Percentiles rank a stretch among this genome's conserved stretches.
These are phyloP conservation scores for Silurus asotus DNA, from an alignment of 2,113 vertebrate genomes.

Conservation along the genomic window DNA sequence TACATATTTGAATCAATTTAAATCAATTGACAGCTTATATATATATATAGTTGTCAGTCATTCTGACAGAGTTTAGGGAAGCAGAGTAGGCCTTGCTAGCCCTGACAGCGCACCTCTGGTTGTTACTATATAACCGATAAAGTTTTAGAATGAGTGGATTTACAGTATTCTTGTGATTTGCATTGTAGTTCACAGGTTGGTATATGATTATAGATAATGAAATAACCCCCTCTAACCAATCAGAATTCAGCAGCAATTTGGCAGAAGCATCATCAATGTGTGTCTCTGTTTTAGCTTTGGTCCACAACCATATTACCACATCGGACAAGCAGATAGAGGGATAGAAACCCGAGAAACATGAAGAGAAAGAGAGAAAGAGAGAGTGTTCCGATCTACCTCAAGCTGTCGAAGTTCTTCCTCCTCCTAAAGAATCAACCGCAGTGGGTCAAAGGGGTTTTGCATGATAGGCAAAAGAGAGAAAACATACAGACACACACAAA, in stretches of 20 bases:
- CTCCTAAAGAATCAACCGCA: constrained; percentile 69
- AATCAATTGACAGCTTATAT: too few species aligned
- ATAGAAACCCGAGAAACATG: background rate
- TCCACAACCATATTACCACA: constrained; percentile 38
- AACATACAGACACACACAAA: background rate
- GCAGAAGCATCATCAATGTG: background rate
- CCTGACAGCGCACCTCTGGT: too few species aligned
- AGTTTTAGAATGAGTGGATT: background rate
- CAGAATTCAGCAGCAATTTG: background rate
- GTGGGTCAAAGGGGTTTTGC: constrained; percentile 35
- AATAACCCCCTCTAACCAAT: background rate
- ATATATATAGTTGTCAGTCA: too few species aligned
- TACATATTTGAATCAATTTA: too few species aligned
- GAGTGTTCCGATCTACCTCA: constrained; percentile 70
- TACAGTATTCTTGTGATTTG: background rate
- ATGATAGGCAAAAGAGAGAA: constrained; percentile 26
- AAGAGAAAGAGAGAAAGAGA: constrained; percentile 43
- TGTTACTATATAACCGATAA: background rate
- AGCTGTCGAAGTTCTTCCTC: constrained; percentile 77
- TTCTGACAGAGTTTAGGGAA: too few species aligned
- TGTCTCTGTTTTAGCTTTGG: constrained; percentile 4
- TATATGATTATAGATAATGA: background rate
- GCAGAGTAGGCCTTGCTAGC: too few species aligned
- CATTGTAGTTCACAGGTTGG: background rate
- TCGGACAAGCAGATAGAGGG: background rate